Evolutionary conservation across 2,888 invertebrate species (phyloP).

Genomic region (Himalopsyche anomala): DNA sequence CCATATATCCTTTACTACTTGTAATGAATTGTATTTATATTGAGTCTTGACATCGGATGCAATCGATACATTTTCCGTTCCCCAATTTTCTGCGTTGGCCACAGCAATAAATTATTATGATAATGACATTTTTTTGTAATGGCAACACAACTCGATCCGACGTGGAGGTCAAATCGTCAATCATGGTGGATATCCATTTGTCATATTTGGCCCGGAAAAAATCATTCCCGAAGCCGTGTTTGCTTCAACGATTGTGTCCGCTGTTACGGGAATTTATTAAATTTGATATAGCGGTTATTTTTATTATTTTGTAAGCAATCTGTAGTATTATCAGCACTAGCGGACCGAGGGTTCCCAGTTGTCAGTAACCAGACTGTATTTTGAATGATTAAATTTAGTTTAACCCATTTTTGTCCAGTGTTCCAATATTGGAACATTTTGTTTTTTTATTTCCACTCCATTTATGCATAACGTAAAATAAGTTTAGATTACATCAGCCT

Average conservation of each 20-base stretch:
- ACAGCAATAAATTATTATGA: slow-evolving; percentile 4
- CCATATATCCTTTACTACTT: no score
- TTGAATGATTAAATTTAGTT: no score
- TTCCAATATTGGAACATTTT: no score
- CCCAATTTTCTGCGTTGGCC: background rate
- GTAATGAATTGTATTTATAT: no score
- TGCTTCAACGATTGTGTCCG: background rate
- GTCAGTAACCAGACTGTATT: no score
- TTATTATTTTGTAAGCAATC: background rate
- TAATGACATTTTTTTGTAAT: slow-evolving; percentile 16
- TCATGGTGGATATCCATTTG: slow-evolving; percentile 10
- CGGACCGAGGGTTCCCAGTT: no score
- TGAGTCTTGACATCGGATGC: background rate
- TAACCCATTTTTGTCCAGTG: no score
- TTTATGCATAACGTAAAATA: no score
- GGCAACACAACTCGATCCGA: background rate
- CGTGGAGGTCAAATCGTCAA: slow-evolving; percentile 20
- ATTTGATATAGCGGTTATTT: background rate
- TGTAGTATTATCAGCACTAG: no score
- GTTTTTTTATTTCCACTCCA: no score
- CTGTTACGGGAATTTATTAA: background rate
- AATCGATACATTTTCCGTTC: slow-evolving; percentile 7
- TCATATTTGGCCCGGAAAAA: slow-evolving; percentile 22
- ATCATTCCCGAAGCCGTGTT: background rate
- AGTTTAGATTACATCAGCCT: no score